Conservation (phyloP, 92 coral and sea anemone genomes). For the Epizoanthus ramosus region DNA sequence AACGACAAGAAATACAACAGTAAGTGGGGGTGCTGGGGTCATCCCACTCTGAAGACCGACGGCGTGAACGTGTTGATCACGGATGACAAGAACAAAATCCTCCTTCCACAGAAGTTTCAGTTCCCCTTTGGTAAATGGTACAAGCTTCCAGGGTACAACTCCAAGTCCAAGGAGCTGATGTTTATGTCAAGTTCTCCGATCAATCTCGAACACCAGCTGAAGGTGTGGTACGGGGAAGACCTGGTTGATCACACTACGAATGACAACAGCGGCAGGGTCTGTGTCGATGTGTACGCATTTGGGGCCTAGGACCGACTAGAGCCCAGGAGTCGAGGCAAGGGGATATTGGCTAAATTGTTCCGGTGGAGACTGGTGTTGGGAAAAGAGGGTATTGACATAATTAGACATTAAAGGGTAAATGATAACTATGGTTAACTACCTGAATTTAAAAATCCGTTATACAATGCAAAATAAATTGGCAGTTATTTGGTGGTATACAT, state of each 20-base stretch:
- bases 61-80: constrained; percentile 9
- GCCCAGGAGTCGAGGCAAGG: no score
- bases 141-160: constrained; percentile 11
- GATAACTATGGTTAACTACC: no score
- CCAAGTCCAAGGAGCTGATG: neutral
- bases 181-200: neutral
- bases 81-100: neutral
- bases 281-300: constrained; percentile 4
- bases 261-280: constrained; percentile 17
- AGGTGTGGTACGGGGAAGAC: constrained; percentile 19
- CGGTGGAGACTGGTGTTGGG: no score
- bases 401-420: no score
- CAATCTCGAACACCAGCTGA: neutral
- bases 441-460: no score
- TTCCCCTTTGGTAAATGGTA: neutral
- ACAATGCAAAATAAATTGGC: no score
- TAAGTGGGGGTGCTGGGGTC: no score
- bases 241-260: constrained; percentile 7
- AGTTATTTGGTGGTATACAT: no score
- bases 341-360: no score
- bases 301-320: no score
- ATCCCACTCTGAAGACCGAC: neutral
- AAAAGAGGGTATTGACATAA: no score
- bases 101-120: constrained; percentile 3
- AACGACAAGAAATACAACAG: no score